phyloP scores from a whole-genome alignment of 2,888 invertebrate species.

The Luperina testacea region DNA sequence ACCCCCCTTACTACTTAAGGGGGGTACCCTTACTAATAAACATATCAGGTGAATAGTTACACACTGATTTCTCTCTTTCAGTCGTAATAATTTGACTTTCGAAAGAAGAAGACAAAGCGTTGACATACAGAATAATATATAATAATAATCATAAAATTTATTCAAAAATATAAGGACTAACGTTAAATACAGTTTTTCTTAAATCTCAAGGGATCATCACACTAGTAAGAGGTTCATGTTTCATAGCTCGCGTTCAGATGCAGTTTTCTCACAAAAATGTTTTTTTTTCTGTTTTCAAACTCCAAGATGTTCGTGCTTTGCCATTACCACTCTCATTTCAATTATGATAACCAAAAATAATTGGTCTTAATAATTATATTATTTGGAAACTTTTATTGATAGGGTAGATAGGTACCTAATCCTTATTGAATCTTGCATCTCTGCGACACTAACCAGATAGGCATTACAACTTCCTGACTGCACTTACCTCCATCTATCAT shows the following conservation, averaged over 20 bases:
- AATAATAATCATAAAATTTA: too few relatives aligned
- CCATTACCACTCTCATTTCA: background rate
- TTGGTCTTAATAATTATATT: background rate
- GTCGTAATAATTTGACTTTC: too few relatives aligned
- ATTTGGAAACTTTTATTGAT: background rate
- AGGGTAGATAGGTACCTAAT: background rate
- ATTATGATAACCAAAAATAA: background rate
- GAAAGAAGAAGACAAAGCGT: too few relatives aligned
- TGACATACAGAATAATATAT: too few relatives aligned
- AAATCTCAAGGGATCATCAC: too few relatives aligned
- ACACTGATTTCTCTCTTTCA: too few relatives aligned
- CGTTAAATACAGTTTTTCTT: too few relatives aligned
- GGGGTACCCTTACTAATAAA: too few relatives aligned
- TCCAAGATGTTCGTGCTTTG: background rate
- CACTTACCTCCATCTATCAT: conserved; percentile 18
- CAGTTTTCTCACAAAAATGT: background rate
- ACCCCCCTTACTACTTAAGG: too few relatives aligned
- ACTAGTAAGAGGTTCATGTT: background rate
- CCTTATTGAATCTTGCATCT: conserved; percentile 26
- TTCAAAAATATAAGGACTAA: too few relatives aligned
- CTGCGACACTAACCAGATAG: conserved; percentile 39
- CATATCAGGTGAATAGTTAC: too few relatives aligned
- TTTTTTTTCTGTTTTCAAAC: background rate
- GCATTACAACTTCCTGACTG: conserved; percentile 23
- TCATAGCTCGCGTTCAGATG: background rate